Base-by-base conservation (phyloP, 2,888 invertebrate species). In the Meghimatium bilineatum region DNA sequence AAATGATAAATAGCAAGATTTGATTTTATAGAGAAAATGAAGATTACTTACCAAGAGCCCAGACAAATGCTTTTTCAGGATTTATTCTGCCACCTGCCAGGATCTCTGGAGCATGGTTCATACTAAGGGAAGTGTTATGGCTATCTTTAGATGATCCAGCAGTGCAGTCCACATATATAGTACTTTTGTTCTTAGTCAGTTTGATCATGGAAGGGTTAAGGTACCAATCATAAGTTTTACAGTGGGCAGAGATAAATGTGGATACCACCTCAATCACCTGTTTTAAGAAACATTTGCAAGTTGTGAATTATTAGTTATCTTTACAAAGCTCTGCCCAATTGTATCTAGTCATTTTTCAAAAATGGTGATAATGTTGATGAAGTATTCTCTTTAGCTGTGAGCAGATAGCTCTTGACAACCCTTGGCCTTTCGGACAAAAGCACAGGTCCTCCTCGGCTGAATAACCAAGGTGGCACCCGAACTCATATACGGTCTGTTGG, bases 11-110 rank as follows among this genome's bases (percentile, higher is more conserved):
- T 67, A 67, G 12, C 67, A 34, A 34, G n/a, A 67, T 20, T 32
- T 1, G 20, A 32, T 67, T 20, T 34, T 32, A 17, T 67, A 34
- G 32, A 34, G 20, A 67, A 23, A 67, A 32, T 10, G 34, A 32
- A 32, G 34, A 20, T 63, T 49, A 38, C 56, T 63, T 81, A 81
- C 81, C 90, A 44, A 90, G 77, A 3, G 88, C 85, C 91, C 91
- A 91, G 44, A 87, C 82, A 63, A 87, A 86, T 34, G 89, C 87
- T 82, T 83, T 87, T 63, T 85, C 78, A 34, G 72, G 72, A 63
- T 3, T 63, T 44, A 74, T 63, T 38, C 63, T 44, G 14, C 63
- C 74, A 23, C 69, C n/a, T 8, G 71, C 44, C 17, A 77, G 38
- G n/a, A 63, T 77, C 29, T 77, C 77, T 29, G 77, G 77, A 12